Percentiles rank a stretch among this genome's conserved stretches.
These are phyloP conservation scores for Thera obeliscata DNA, from an alignment of 2,888 invertebrate genomes.

Conservation along the genomic window DNA sequence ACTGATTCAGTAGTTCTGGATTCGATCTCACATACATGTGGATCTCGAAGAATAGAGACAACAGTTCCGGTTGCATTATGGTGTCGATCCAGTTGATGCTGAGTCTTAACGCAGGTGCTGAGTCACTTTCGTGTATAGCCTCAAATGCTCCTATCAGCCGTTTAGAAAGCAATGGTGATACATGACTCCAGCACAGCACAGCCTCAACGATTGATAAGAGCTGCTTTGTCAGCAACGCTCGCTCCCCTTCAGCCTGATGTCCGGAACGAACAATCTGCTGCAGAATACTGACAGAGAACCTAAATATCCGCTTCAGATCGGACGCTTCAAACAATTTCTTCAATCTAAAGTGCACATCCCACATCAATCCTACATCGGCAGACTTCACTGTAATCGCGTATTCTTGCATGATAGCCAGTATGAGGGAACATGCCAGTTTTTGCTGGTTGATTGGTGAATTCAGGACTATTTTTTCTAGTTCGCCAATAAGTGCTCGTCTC, in stretches of 20 bases:
- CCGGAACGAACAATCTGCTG: constrained; percentile 75
- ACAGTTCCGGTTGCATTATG: constrained; percentile 89
- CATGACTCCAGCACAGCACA: constrained; percentile 92
- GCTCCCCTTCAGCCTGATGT: constrained; percentile 79
- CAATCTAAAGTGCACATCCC: constrained; percentile 93
- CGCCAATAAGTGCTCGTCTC: constrained; percentile 87
- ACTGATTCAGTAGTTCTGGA: constrained; percentile 90
- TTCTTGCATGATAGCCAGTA: constrained; percentile 93
- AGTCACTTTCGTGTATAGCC: constrained; percentile 87
- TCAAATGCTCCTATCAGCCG: constrained; percentile 89
- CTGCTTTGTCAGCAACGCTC: constrained; percentile 86
- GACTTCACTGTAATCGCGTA: constrained; percentile 94
- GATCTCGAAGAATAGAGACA: constrained; percentile 92
- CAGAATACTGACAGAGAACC: constrained; percentile 75
- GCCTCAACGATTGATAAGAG: constrained; percentile 91
- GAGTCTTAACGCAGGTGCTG: constrained; percentile 86
- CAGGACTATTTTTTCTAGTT: constrained; percentile 90
- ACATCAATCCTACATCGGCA: constrained; percentile 93
- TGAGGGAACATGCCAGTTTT: constrained; percentile 92
- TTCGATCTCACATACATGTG: constrained; percentile 92
- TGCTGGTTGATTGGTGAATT: constrained; percentile 92
- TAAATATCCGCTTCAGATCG: constrained; percentile 91
- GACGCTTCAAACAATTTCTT: constrained; percentile 93
- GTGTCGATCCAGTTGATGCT: constrained; percentile 90
- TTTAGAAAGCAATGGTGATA: constrained; percentile 87